phyloP scores from a whole-genome alignment of 2,888 invertebrate species.

The Luperina nickerlii region DNA sequence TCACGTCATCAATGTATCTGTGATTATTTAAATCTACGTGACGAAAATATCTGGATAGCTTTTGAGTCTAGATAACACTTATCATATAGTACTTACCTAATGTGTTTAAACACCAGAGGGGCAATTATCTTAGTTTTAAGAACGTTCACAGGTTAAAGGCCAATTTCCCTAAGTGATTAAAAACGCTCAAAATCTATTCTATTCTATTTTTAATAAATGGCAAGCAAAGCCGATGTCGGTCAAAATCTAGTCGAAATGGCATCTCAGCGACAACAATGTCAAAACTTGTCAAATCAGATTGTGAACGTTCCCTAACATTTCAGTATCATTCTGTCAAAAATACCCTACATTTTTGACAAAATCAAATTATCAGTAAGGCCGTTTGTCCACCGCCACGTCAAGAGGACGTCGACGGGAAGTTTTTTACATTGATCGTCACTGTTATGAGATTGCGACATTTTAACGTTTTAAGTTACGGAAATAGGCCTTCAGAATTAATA shows the following conservation, averaged over 20 bases:
- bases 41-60: background rate
- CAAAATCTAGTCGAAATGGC: background rate
- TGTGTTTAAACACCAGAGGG: background rate
- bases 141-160: background rate
- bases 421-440: too few relatives aligned
- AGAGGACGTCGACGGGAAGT: too few relatives aligned
- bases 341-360: background rate
- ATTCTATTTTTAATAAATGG: too few relatives aligned
- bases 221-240: too few relatives aligned
- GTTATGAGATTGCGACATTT: too few relatives aligned
- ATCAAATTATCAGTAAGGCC: too few relatives aligned
- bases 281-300: background rate
- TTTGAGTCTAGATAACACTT: background rate
- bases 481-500: background rate
- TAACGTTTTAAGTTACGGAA: background rate
- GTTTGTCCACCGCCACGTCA: too few relatives aligned
- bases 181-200: too few relatives aligned
- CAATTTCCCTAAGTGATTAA: too few relatives aligned
- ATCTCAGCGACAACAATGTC: background rate
- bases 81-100: background rate
- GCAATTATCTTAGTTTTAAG: background rate
- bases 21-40: conserved; percentile 7
- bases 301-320: background rate
- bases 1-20: conserved; percentile 23
- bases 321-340: background rate